Evolutionary conservation across 2,113 vertebrate species (phyloP).

Genomic region (Ammodytes marinus): DNA sequence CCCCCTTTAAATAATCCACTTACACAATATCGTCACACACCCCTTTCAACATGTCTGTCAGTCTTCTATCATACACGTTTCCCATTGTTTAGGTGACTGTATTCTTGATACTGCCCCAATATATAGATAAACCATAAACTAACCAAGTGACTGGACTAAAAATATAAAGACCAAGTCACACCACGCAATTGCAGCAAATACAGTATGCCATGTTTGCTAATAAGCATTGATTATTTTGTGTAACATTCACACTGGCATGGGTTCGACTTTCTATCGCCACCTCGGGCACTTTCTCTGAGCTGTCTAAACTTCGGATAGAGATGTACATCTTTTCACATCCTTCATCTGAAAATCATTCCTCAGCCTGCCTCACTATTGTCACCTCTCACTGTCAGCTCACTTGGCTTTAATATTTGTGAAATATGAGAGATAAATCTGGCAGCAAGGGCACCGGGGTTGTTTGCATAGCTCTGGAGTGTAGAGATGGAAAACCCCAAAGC

Average conservation of each 20-base stretch:
- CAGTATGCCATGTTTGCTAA: background rate
- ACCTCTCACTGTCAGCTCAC: slow-evolving; percentile 14
- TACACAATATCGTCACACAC: background rate
- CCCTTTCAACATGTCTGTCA: background rate
- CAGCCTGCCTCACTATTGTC: background rate
- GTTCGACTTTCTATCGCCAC: background rate
- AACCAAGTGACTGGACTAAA: slow-evolving; percentile 19
- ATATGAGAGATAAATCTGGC: slow-evolving; percentile 11
- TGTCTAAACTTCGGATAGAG: background rate
- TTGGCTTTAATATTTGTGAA: slow-evolving; percentile 9
- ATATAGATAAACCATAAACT: slow-evolving; percentile 20
- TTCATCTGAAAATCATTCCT: slow-evolving; percentile 9
- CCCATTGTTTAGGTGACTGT: background rate
- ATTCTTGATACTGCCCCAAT: background rate
- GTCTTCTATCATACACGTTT: background rate
- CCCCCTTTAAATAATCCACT: too few relatives aligned
- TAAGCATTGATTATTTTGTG: slow-evolving; percentile 14
- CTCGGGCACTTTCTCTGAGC: background rate
- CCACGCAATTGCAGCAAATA: slow-evolving; percentile 11
- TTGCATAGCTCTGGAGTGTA: slow-evolving; percentile 11
- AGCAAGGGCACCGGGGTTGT: background rate
- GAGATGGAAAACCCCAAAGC: slow-evolving; percentile 22
- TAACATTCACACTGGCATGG: background rate
- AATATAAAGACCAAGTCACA: background rate
- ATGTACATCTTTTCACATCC: background rate